A percentile compares a stretch with the other conserved stretches of the same genome.
phyloP scores from a whole-genome alignment of 2,113 vertebrate species.

The Monopterus albus region DNA sequence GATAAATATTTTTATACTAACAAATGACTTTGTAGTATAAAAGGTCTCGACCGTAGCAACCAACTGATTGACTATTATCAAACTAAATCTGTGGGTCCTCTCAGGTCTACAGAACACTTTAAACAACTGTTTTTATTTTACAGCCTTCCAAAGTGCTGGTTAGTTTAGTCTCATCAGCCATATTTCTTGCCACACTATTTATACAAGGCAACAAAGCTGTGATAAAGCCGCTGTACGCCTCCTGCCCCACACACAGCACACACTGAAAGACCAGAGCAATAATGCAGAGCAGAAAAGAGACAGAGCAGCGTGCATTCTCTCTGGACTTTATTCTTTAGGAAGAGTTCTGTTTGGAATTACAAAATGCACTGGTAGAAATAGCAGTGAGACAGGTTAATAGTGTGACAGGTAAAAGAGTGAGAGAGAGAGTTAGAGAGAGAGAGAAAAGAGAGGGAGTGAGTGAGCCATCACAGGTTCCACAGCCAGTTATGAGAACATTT shows the following conservation, averaged over 20 bases:
- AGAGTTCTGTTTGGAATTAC: constrained; percentile 86
- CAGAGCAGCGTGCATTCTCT: constrained; percentile 82
- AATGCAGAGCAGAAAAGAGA: constrained; percentile 58
- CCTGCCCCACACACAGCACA: no score
- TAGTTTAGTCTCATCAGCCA: background rate
- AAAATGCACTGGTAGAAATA: constrained; percentile 87
- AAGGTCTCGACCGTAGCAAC: no score
- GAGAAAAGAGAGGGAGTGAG: constrained; percentile 53
- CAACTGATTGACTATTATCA: no score
- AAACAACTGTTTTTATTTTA: background rate
- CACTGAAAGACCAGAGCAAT: no score
- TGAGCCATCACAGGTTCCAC: constrained; percentile 69
- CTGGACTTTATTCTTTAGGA: constrained; percentile 87
- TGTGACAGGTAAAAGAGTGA: constrained; percentile 70
- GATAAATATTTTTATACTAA: no score
- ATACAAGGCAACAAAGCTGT: background rate
- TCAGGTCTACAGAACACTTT: background rate
- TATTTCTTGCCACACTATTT: background rate
- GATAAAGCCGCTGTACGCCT: no score
- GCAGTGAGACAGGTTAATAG: constrained; percentile 78
- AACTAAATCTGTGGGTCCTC: no score
- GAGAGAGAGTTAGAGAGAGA: constrained; percentile 61
- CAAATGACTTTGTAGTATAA: background rate
- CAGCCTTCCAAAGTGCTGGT: background rate
- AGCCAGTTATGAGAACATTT: constrained; percentile 71